Percentiles rank a stretch among this genome's conserved stretches.
Conservation (phyloP, 2,113 vertebrate genomes). For the Oncorhynchus tshawytscha region DNA sequence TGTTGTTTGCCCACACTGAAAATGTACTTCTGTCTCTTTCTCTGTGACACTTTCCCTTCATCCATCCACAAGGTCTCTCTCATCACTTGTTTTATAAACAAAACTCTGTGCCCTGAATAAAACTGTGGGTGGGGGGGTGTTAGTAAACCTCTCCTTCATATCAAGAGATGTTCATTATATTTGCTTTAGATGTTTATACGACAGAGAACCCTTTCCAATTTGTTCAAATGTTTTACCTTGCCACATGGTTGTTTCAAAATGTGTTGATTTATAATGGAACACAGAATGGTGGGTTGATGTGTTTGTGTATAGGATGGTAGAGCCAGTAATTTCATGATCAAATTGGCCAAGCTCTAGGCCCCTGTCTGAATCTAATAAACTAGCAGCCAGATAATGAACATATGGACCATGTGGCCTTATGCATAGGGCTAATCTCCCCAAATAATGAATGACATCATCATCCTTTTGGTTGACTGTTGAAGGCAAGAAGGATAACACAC, state of each 20-base stretch:
- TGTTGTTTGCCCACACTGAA: background rate
- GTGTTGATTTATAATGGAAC: too few relatives aligned
- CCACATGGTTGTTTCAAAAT: too few relatives aligned
- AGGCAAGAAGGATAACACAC: background rate
- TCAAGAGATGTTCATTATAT: background rate
- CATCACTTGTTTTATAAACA: conserved; percentile 8
- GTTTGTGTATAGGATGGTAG: too few relatives aligned
- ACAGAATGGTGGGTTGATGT: too few relatives aligned
- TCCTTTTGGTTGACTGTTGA: background rate
- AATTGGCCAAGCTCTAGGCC: conserved; percentile 25
- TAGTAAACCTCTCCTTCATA: background rate
- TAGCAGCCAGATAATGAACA: conserved; percentile 29
- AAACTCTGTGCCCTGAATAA: conserved; percentile 42
- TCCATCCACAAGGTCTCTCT: background rate
- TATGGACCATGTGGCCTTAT: conserved; percentile 32
- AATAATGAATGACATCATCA: conserved; percentile 46
- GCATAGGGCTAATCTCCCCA: conserved; percentile 37
- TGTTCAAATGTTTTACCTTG: too few relatives aligned
- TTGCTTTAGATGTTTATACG: background rate
- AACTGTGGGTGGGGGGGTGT: background rate
- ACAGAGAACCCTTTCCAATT: background rate
- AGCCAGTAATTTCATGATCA: conserved; percentile 30
- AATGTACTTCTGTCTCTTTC: background rate
- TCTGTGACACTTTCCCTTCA: background rate
- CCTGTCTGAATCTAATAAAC: conserved; percentile 36